Evolutionary conservation across 2,113 vertebrate genomes (phyloP), one percentile per base, ranked within the genome.

Genomic region (Pangasianodon hypophthalmus): DNA sequence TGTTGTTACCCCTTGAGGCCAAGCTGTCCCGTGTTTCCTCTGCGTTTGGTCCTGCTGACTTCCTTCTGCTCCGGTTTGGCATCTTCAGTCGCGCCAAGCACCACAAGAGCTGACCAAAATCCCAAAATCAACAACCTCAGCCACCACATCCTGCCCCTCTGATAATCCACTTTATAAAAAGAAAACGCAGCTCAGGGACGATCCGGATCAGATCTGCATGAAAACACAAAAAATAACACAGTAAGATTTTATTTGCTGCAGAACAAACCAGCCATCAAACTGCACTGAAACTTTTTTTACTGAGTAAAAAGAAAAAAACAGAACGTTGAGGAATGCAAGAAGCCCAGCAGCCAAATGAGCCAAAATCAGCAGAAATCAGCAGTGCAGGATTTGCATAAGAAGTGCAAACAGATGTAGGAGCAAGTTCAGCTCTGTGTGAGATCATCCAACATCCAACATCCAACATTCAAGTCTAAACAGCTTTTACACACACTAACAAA

Each of bases 1-100:
- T 60, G 82, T 32, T 2, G 1, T 96, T 97, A 99, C 98, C 98
- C 98, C 95, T 98, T 97, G 44, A 99, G 97, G 41, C 96, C 96
- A 89, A 99, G 98, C 91, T 97, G 96, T 0, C 94, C 95, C 84
- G 94, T 95, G 62, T 56, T 87, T 56, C 97, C 97, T 94, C 97
- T 95, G 94, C 98, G 96, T 95, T 98, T 99, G 91, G 98, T 96
- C 94, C 98, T 95, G 95, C 94, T 97, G 93, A 96, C 95, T 93
- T 97, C 94, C 92, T 94, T 95, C 92, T 97, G 97, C 56, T 90
- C 91, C 60, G 92, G 91, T 87, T 90, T 94, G 92, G 93, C 62
- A 89, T 94, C 94, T 92, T 93, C 93, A 37, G 94, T 95, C 54
- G 96, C 92, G 48, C 94, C 88, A 84, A 97, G 95, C 91, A 94